Base-by-base conservation (phyloP, 37 sponge, comb jelly and placozoan species). In the Theonella swinhoei region DNA sequence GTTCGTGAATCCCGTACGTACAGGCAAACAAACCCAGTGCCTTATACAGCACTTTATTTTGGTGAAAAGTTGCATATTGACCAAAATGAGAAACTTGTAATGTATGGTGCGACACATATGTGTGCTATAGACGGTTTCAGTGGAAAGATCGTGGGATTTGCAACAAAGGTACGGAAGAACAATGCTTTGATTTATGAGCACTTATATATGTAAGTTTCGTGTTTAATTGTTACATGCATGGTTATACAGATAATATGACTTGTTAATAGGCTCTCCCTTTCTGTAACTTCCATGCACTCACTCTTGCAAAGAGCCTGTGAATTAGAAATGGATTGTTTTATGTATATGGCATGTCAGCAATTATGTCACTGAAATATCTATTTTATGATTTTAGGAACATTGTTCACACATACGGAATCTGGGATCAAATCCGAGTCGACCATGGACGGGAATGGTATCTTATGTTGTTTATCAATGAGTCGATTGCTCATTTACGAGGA, bases 41-140 rank as follows among this genome's bases (percentile, higher is more conserved):
- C 92, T 38, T 91, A 91, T 41, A 23, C 24, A 28, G 88, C 92
- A 70, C 60, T 54, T 5, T 91, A 87, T 69, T 82, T 82, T 78
- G 92, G 92, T 14, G 78, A 87, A 33, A 91, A 90, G 47, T 1
- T 90, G n/a, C 91, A 90, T 36, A 76, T 90, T 36, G 87, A 91
- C 39, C 92, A 91, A 76, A 87, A 87, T 62, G n/a, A n/a, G n/a
- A n/a, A n/a, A n/a, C n/a, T n/a, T n/a, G n/a, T n/a, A n/a, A n/a
- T n/a, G n/a, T n/a, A n/a, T n/a, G n/a, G n/a, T n/a, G n/a, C n/a
- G n/a, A n/a, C n/a, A n/a, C n/a, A n/a, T n/a, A n/a, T n/a, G n/a
- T n/a, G n/a, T n/a, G n/a, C n/a, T n/a, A n/a, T n/a, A n/a, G n/a
- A n/a, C n/a, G n/a, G n/a, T n/a, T n/a, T n/a, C n/a, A n/a, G n/a